A percentile compares a stretch with the other conserved stretches of the same genome.
Conservation (phyloP, 2,113 vertebrate species). For the Balaenoptera acutorostrata region DNA sequence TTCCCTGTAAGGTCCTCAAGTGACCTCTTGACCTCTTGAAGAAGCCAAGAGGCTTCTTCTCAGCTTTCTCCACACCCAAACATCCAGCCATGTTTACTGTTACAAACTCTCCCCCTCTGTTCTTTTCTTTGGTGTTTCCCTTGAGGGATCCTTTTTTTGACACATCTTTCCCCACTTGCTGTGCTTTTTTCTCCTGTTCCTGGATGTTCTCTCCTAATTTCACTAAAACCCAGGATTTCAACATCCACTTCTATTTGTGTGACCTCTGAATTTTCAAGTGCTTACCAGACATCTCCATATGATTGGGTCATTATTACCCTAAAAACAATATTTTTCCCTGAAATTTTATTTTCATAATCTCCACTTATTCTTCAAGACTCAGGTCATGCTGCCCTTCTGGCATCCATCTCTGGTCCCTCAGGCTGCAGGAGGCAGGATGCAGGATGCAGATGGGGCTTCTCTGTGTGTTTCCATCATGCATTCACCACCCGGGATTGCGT, state of each 20-base stretch:
- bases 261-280: background rate
- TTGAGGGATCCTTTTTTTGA: fast-evolving
- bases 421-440: fast-evolving
- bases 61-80: background rate
- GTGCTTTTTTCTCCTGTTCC: background rate
- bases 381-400: background rate
- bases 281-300: fast-evolving
- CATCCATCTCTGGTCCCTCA: too few species aligned
- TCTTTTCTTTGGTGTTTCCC: background rate
- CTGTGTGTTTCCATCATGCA: background rate
- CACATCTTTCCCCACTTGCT: background rate
- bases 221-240: background rate
- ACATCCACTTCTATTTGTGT: background rate
- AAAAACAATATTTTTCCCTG: background rate
- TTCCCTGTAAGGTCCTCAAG: background rate
- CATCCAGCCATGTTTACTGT: fast-evolving
- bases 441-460: background rate
- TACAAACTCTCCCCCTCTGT: background rate
- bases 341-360: background rate
- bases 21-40: too few species aligned
- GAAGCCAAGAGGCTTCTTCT: background rate
- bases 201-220: background rate
- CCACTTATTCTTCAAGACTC: background rate
- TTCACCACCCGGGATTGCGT: fast-evolving
- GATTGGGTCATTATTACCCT: background rate